Base-by-base conservation (phyloP, 2,113 vertebrate genomes). In the Embiotoca jacksoni region DNA sequence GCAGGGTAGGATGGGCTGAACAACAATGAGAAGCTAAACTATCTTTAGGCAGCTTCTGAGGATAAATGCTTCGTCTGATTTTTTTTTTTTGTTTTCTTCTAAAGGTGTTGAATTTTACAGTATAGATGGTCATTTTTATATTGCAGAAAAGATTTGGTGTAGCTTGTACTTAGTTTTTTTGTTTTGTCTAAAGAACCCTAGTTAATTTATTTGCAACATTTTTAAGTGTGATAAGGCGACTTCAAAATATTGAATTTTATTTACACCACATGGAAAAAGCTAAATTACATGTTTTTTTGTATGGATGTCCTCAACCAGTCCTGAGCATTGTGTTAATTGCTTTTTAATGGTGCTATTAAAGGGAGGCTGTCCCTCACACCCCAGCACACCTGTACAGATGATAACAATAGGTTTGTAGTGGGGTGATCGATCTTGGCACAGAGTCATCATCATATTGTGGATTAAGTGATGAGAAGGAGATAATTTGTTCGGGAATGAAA, bases 331-430 rank as follows among this genome's bases (percentile, higher is more conserved):
- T 75, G 81, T 85, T 94, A 93, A 95, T 94, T 88, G 86, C 85
- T 93, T 95, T 94, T 93, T 95, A 95, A 95, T 94, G 90, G 85
- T 71, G 57, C 90, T 83, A 92, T 94, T 95, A 88, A 90, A 92
- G 80, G 84, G 90, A 86, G 86, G 85, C 75, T 80, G 82, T 92
- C 80, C 84, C 80, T 91, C 88, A 83, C 72, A 78, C 80, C 70
- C 61, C 80, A 68, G 85, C 81, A 81, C 88, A 91, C 88, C 87
- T 85, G 83, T 73, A 81, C 76, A 81, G 72, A 90, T 90, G 81
- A 87, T 87, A 84, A 84, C 80, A 84, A 79, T 64, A 59, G 54
- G 76, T 82, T 80, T 14, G 63, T 53, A 57, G 60, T 58, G 56
- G 44, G 54, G 62, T 62, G 41, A 80, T 53, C 85, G 73, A 88